These are phyloP conservation scores for Callyntrura guangdongensis DNA, from an alignment of 2,888 invertebrate genomes.

Conservation along the genomic window DNA sequence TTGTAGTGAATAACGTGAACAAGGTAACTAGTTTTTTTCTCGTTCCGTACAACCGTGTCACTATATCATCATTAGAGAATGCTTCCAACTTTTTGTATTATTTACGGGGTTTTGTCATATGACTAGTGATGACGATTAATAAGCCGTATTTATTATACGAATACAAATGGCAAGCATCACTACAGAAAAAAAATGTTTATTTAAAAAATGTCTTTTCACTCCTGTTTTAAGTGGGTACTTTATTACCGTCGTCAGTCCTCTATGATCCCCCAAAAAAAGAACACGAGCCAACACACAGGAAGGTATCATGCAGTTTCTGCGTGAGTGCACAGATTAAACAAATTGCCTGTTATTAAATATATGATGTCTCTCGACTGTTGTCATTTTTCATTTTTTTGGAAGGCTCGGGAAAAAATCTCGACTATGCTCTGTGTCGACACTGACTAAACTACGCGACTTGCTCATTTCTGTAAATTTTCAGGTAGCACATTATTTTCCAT, in stretches of 20 bases:
- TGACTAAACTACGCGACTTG: background rate
- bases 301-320: background rate
- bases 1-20: background rate
- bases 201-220: constrained; percentile 27
- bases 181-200: constrained; percentile 3
- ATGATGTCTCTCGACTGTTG: background rate
- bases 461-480: no score
- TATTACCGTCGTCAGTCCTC: background rate
- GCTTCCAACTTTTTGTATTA: background rate
- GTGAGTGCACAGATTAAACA: constrained; percentile 35
- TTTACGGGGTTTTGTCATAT: constrained; percentile 2
- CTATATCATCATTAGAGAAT: no score
- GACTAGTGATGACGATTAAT: background rate
- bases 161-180: background rate
- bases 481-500: no score
- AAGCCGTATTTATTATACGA: background rate
- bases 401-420: constrained; percentile 17
- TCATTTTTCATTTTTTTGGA: constrained; percentile 7
- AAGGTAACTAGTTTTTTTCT: background rate
- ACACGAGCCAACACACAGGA: background rate
- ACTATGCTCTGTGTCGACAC: background rate
- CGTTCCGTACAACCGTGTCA: background rate
- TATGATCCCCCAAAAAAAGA: background rate
- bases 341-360: constrained; percentile 32
- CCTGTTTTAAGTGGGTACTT: constrained; percentile 36